phyloP scores from a whole-genome alignment of 37 sponge, comb jelly and placozoan genomes.

The Axinella damicornis region DNA sequence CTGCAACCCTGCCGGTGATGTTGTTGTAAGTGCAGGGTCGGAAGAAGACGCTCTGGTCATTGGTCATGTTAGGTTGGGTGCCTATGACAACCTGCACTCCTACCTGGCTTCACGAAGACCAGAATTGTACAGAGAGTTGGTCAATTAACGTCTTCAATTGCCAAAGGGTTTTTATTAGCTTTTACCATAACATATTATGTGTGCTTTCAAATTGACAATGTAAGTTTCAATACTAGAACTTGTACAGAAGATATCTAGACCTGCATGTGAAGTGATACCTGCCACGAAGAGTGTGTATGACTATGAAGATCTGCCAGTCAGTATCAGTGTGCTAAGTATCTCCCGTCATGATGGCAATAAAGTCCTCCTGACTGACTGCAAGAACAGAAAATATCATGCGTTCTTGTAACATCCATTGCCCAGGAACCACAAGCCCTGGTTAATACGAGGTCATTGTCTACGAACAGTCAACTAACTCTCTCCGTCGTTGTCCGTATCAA shows the following conservation, averaged over 20 bases:
- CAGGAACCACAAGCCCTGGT: no score
- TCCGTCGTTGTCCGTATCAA: slow-evolving; percentile 97
- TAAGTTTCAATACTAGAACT: no score
- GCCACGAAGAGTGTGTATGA: no score
- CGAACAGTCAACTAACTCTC: slow-evolving; percentile 79
- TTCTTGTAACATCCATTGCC: no score
- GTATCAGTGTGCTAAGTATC: slow-evolving; percentile 76
- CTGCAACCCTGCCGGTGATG: slow-evolving; percentile 37
- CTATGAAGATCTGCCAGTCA: no score
- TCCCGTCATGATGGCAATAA: slow-evolving; percentile 93
- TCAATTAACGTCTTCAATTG: neutral
- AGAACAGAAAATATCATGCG: neutral
- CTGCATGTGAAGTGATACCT: no score
- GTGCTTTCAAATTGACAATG: no score
- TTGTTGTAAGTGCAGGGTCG: neutral
- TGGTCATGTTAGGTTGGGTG: slow-evolving; percentile 5
- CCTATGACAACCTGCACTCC: neutral
- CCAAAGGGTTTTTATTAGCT: no score
- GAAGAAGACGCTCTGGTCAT: slow-evolving; percentile 38
- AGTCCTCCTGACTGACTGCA: slow-evolving; percentile 88
- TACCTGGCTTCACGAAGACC: slow-evolving; percentile 35
- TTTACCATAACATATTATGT: no score
- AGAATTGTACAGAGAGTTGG: slow-evolving; percentile 28
- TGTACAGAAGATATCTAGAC: no score
- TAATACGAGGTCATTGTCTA: no score